Evolutionary conservation across 2,797 vertebrate species (phyloP), one percentile per base, ranked within the genome.

Genomic region (Craterocephalus amniculus): DNA sequence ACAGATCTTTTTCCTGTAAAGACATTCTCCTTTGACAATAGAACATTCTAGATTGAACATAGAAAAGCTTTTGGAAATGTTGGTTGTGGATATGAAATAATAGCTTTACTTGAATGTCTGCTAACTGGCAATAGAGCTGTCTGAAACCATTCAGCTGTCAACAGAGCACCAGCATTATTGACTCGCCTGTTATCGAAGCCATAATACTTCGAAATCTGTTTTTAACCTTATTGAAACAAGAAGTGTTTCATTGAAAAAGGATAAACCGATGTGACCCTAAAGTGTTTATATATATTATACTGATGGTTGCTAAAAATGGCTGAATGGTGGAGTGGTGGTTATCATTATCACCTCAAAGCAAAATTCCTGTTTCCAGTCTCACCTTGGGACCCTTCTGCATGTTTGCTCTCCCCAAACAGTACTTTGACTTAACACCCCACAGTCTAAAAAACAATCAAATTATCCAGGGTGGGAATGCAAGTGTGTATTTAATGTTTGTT

Each of bases 191-290:
- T 49, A 10, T 18, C 29, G 26, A 27, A 26, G 35, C 48, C 29
- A 49, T 0, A n/a, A 58, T 24, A 10, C 55, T 67, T 58, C 45
- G 20, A 49, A 49, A 49, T 49, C 40, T 10, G 48, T 58, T 52
- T 68, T 52, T 18, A 20, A 49, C 35, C 8, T 20, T 60, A 32
- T 38, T 38, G 57, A 69, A 52, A n/a, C 57, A 18, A 31, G 31
- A 36, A 69, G 67, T 34, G 32, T 74, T 65, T 66, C n/a, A 70
- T 74, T 79, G n/a, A 35, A 20, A 58, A 22, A n/a, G 40, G 6
- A 74, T 52, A 8, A 31, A 20, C 26, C 24, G 18, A 78, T 56
- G 29, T 31, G 36, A 34, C 49, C 27, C 31, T 49, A 4, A 48
- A 36, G 11, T 29, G 6, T 67, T 14, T 35, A 22, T 18, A 26